Conservation (phyloP, 2,113 vertebrate genomes). For the Xenopus borealis region DNA sequence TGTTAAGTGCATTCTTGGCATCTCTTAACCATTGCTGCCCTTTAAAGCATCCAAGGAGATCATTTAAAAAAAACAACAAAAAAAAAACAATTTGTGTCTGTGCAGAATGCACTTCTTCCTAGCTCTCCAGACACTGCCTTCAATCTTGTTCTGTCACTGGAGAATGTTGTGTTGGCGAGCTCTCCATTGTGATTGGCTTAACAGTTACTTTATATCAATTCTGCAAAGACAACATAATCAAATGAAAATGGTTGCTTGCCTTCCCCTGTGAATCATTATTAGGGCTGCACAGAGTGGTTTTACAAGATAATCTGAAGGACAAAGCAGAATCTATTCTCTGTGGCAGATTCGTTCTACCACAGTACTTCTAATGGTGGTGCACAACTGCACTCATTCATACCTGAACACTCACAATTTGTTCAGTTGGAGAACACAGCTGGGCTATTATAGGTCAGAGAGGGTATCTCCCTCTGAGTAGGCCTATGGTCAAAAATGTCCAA, state of each 20-base stretch:
- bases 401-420: too few species aligned
- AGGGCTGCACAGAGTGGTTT: constrained; percentile 12
- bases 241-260: constrained; percentile 14
- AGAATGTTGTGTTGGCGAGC: constrained; percentile 14
- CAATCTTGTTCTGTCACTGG: constrained; percentile 6
- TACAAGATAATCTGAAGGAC: constrained; percentile 28
- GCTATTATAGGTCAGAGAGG: too few species aligned
- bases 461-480: too few species aligned
- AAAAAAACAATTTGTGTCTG: constrained; percentile 6
- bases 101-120: neutral
- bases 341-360: constrained; percentile 1
- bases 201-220: constrained; percentile 23
- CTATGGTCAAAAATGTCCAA: too few species aligned
- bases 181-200: constrained; percentile 20
- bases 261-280: constrained; percentile 30
- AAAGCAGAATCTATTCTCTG: constrained; percentile 28
- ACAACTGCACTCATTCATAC: too few species aligned
- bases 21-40: constrained; percentile 3
- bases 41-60: constrained; percentile 14
- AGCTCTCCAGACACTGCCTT: constrained; percentile 11
- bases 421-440: too few species aligned
- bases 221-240: constrained; percentile 34
- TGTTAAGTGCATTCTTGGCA: constrained; percentile 35
- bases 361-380: too few species aligned
- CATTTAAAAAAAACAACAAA: constrained; percentile 17